Evolutionary conservation across 1,140 invertebrate species (phyloP).

Genomic region (Cyphomyrmex costatus): DNA sequence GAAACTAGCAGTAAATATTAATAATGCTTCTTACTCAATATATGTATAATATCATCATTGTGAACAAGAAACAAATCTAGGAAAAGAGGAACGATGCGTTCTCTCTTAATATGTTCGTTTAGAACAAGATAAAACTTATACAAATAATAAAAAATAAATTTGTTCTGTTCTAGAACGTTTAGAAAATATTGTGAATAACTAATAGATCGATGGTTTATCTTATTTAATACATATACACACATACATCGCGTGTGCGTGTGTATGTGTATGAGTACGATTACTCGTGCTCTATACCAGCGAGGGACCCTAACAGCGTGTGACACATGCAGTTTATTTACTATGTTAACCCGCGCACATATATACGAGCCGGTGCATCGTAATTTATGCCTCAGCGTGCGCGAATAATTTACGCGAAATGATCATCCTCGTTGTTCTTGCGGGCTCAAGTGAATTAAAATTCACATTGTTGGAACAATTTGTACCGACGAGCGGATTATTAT

Average conservation of each 20-base stretch:
- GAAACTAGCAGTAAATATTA: not conserved
- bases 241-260: not conserved
- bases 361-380: conserved; percentile 47
- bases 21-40: not conserved
- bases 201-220: not conserved
- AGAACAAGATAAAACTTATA: not conserved
- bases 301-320: conserved; percentile 30
- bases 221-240: conserved; percentile 21
- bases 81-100: not conserved
- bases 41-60: not conserved
- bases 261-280: not conserved
- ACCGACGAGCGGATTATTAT: conserved; percentile 33
- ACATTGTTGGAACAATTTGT: conserved; percentile 49
- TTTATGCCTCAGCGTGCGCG: conserved; percentile 60
- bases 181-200: not conserved
- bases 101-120: not conserved
- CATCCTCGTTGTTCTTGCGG: conserved; percentile 57
- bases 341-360: conserved; percentile 38
- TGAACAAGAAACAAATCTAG: not conserved
- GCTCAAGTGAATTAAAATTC: conserved; percentile 58
- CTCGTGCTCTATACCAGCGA: not conserved
- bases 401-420: conserved; percentile 65
- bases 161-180: not conserved
- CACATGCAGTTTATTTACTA: conserved; percentile 61
- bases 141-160: not conserved